Evolutionary conservation across 2,113 vertebrate genomes (phyloP), one percentile per base, ranked within the genome.

Genomic region (Boulengeromyrus knoepffleri): DNA sequence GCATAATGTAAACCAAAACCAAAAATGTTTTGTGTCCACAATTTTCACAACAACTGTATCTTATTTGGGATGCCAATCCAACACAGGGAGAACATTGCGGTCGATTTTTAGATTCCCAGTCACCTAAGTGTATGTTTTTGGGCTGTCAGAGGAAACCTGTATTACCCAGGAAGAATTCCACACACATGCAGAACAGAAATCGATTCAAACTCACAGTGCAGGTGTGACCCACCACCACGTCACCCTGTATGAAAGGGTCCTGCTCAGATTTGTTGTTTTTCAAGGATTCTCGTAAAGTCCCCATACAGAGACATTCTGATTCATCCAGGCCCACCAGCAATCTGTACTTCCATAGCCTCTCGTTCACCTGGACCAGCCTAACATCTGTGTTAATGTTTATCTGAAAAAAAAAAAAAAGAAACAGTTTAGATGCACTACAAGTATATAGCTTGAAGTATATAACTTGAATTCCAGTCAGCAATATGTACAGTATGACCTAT

Each of bases 331-430:
- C 95, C 87, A 96, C 93, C 90, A 96, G 91, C 91, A 97, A 89
- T 84, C 93, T 92, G 93, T 97, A 93, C 50, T 89, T 92, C 88
- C 92, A 90, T 92, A 96, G 91, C 91, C 89, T 93, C 93, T 97
- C 96, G 3, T 96, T 97, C 89, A 95, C 96, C 88, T 92, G 94
- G 87, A 97, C 92, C 70, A 97, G 93, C 88, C 96, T 93, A n/a
- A 96, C 92, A 0, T 97, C 96, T 6, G 94, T 84, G 70, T 97
- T 97, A 66, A 96, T 90, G 42, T 94, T 95, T 89, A 96, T 94
- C 96, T 97, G 92, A 1, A 15, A 52, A 56, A 77, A 12, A 24
- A 36, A 12, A 88, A 45, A 47, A 24, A 80, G 4, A 88, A 58
- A 62, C 1, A 10, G 36, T 7, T 21, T 13, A n/a, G 10, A 45